A percentile compares a stretch with the other conserved stretches of the same genome.
These are phyloP conservation scores for Conger conger DNA, from an alignment of 2,113 vertebrate genomes.

Conservation along the genomic window DNA sequence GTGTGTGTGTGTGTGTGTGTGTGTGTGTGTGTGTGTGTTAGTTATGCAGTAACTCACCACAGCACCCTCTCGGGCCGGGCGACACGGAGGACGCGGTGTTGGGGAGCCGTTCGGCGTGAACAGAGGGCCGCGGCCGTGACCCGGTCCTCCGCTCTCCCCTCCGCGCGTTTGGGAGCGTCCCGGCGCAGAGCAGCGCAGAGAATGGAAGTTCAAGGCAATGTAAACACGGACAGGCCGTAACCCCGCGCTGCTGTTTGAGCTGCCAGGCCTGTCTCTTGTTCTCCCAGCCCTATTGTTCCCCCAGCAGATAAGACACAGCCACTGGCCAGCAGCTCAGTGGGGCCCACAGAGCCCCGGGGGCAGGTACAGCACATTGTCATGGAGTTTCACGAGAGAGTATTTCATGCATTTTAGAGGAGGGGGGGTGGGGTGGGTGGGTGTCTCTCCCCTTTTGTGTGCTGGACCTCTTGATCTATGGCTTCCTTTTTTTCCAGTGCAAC, in stretches of 20 bases:
- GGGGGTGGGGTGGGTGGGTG: background rate
- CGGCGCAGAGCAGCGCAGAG: background rate
- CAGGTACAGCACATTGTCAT: conserved; percentile 19
- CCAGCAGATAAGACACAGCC: conserved; percentile 20
- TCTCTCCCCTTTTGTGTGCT: background rate
- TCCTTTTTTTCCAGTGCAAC: background rate
- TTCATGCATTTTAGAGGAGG: background rate
- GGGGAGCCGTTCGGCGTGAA: background rate
- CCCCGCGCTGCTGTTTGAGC: background rate
- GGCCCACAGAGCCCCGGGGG: background rate
- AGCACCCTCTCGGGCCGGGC: background rate
- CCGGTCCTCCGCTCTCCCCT: background rate
- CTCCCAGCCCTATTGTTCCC: conserved; percentile 7
- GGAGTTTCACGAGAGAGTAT: conserved; percentile 11
- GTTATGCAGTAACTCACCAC: background rate
- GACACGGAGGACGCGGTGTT: background rate
- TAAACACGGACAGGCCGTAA: conserved; percentile 16
- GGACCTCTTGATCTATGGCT: conserved; percentile 11
- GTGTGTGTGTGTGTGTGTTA: background rate
- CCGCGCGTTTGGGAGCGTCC: background rate
- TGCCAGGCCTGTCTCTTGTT: conserved; percentile 17
- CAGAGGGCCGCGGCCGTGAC: background rate
- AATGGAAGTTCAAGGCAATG: conserved; percentile 22
- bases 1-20: too few relatives aligned
- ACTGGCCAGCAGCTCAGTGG: background rate